Conservation (phyloP, 2,113 vertebrate genomes). For the Gambusia holbrooki region DNA sequence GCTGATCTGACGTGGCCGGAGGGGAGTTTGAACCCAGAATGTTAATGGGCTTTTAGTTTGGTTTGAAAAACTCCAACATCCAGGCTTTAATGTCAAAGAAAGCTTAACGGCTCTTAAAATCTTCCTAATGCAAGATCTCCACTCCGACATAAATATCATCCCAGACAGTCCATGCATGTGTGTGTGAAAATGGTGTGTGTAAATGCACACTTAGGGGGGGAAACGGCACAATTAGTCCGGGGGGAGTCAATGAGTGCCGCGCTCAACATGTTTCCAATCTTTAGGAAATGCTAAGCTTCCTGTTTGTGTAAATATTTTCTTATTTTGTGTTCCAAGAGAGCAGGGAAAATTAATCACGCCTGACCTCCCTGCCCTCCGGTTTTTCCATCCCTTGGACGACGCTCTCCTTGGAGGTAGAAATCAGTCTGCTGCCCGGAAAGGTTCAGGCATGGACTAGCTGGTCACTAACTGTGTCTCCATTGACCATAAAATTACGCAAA, state of each 20-base stretch:
- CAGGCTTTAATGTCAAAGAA: conserved; percentile 11
- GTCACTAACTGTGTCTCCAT: too few species aligned
- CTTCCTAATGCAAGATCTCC: conserved; percentile 15
- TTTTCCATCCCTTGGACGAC: conserved; percentile 34
- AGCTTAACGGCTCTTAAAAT: conserved; percentile 3
- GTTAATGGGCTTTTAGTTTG: conserved; percentile 57
- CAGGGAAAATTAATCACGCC: conserved; percentile 54
- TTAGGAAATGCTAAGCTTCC: conserved; percentile 61
- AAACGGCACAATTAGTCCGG: conserved; percentile 2
- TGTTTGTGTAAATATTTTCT: conserved; percentile 75
- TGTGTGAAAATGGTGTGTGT: neutral
- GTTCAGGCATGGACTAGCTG: conserved; percentile 13
- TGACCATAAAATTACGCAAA: too few species aligned
- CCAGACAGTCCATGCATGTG: neutral
- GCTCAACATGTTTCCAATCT: conserved; percentile 66
- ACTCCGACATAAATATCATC: conserved; percentile 3
- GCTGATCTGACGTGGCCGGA: conserved; percentile 68
- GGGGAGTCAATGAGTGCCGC: conserved; percentile 7
- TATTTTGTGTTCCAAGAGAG: conserved; percentile 60
- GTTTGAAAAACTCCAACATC: conserved; percentile 33
- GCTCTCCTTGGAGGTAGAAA: conserved; percentile 21
- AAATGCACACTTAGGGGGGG: conserved; percentile 6
- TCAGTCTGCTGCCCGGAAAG: conserved; percentile 20
- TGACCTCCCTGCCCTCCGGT: conserved; percentile 59
- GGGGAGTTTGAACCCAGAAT: conserved; percentile 46